These are phyloP conservation scores for Thermophis baileyi DNA, from an alignment of 2,113 vertebrate species.

Conservation along the genomic window DNA sequence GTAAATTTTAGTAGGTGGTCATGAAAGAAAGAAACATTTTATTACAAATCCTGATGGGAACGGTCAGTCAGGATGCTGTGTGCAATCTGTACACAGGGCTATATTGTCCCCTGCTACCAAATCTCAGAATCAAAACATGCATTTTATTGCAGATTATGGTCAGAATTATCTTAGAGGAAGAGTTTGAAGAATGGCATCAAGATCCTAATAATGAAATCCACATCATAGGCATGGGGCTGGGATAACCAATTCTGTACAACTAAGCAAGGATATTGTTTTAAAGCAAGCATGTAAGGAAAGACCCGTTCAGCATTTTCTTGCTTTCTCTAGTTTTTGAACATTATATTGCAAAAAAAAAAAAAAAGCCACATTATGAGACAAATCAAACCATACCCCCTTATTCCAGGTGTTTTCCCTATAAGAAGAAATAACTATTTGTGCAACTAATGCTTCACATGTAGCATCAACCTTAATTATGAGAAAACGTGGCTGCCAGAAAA, in stretches of 20 bases:
- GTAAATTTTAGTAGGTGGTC: background rate
- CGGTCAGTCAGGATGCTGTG: conserved; percentile 40
- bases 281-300: background rate
- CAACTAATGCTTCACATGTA: background rate
- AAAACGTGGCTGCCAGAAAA: background rate
- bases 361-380: background rate
- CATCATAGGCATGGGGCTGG: background rate
- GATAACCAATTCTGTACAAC: background rate
- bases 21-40: conserved; percentile 37
- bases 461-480: background rate
- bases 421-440: background rate
- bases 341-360: background rate
- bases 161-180: background rate
- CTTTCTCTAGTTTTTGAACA: background rate
- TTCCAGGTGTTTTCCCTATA: background rate
- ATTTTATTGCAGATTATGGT: background rate
- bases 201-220: background rate
- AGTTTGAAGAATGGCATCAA: background rate
- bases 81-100: conserved; percentile 23
- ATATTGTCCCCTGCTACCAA: background rate
- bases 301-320: background rate
- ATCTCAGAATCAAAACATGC: background rate
- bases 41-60: conserved; percentile 27
- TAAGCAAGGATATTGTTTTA: conserved; percentile 28
- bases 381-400: background rate